Evolutionary conservation across 2,113 vertebrate species (phyloP).

Genomic region (Tiliqua scincoides): DNA sequence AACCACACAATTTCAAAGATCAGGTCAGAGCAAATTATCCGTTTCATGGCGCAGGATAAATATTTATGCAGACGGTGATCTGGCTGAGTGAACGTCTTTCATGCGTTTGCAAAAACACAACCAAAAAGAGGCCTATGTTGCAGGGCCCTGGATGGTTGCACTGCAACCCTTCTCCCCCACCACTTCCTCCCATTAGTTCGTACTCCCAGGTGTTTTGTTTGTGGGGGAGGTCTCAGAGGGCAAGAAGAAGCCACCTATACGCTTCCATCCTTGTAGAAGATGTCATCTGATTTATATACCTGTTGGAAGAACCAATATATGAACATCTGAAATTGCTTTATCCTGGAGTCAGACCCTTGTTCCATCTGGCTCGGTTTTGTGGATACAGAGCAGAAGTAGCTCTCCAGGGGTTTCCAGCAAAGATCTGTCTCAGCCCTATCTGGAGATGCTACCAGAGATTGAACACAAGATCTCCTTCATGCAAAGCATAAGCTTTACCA

Average conservation of each 20-base stretch:
- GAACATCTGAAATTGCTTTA: no score
- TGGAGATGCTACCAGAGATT: no score
- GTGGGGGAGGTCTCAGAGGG: no score
- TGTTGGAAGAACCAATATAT: neutral
- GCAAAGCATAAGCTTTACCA: no score
- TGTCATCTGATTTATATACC: neutral
- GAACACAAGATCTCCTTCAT: no score
- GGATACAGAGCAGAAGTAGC: no score
- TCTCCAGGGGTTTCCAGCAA: no score
- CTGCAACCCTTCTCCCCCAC: fast-evolving
- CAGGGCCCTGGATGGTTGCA: fast-evolving
- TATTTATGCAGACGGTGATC: conserved; percentile 1
- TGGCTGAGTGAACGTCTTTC: neutral
- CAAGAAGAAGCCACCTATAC: neutral
- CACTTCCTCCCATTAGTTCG: fast-evolving
- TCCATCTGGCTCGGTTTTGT: no score
- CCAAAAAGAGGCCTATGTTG: fast-evolving
- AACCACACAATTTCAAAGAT: neutral
- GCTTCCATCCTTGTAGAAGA: neutral
- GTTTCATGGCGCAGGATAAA: conserved; percentile 9
- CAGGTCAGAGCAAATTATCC: conserved; percentile 32
- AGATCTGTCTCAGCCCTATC: no score
- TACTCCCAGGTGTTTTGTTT: fast-evolving
- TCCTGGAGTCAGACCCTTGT: no score
- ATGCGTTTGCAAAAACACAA: neutral